Conservation (phyloP, 2,888 invertebrate genomes). For the Cylindroiulus punctatus region DNA sequence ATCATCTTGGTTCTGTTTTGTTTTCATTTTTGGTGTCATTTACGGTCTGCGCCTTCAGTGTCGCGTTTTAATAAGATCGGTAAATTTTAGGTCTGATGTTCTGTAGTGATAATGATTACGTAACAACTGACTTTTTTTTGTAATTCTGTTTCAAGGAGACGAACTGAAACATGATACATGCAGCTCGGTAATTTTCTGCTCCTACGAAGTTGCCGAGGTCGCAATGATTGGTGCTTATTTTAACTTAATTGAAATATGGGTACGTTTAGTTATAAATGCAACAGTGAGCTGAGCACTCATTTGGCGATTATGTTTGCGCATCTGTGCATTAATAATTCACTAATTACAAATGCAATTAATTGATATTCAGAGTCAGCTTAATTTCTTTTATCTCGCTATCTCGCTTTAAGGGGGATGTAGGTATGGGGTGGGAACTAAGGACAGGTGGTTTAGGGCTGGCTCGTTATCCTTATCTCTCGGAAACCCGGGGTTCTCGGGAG, state of each 20-base stretch:
- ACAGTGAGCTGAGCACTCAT: background rate
- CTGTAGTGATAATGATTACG: no score
- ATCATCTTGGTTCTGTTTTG: no score
- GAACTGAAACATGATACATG: background rate
- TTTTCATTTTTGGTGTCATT: no score
- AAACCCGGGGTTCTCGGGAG: background rate
- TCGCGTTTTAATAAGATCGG: no score
- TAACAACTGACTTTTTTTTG: background rate
- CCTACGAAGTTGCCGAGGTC: background rate
- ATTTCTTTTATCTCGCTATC: background rate
- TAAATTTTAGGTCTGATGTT: no score
- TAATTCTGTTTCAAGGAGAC: background rate
- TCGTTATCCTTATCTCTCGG: conserved; percentile 11
- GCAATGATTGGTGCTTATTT: background rate
- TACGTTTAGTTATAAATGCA: background rate
- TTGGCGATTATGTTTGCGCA: background rate
- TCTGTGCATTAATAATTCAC: conserved; percentile 4
- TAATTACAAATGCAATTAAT: background rate
- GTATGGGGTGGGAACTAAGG: background rate
- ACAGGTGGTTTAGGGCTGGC: background rate
- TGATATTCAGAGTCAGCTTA: background rate
- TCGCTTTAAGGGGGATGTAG: background rate
- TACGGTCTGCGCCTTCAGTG: no score
- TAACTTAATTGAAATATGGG: background rate
- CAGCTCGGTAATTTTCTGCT: background rate